Evolutionary conservation across 2,888 invertebrate species (phyloP), one percentile per base, ranked within the genome.

Genomic region (Pristionchus maxplancki): DNA sequence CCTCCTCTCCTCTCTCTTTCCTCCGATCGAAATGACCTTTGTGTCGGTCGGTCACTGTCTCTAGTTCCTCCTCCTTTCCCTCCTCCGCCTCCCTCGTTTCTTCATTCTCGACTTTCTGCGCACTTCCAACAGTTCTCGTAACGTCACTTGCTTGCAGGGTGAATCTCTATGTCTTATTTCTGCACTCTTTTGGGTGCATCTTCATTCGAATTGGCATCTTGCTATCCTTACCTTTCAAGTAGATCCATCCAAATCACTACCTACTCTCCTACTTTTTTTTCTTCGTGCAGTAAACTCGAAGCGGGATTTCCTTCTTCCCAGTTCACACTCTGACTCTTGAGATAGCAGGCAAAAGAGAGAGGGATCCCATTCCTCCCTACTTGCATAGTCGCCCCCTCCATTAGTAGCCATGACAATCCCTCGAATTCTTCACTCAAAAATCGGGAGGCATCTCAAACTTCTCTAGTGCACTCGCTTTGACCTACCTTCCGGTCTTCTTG

Each of bases 1-100:
- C 81, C 40, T 78, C 31, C 71, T 71, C 71, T 78, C 78, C 78
- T 34, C 64, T 28, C 62, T 28, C 64, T 34, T 31, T 34, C 64
- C 71, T 24, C n/a, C 17, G 78, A 40, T 48, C 40, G 78, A 78
- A 78, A 78, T 78, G 78, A 78, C 78, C 78, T 78, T 78, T 78
- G 78, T 78, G 78, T 78, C 78, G n/a, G 78, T n/a, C 78, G 78
- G 78, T 78, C 78, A 78, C 78, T 48, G 78, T 78, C 78, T 48
- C 78, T 48, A n/a, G n/a, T 48, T 78, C 78, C 78, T 48, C 78
- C 81, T 48, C 81, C 31, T 24, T 58, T 58, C 37, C 74, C 74
- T 62, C 58, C 28, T 17, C 53, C n/a, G n/a, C n/a, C 58, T 48
- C 87, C 24, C 62, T 50, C 31, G 11, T 62, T 71, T 44, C 44